phyloP scores from a whole-genome alignment of 2,113 vertebrate genomes.

The Myotis brandtii region DNA sequence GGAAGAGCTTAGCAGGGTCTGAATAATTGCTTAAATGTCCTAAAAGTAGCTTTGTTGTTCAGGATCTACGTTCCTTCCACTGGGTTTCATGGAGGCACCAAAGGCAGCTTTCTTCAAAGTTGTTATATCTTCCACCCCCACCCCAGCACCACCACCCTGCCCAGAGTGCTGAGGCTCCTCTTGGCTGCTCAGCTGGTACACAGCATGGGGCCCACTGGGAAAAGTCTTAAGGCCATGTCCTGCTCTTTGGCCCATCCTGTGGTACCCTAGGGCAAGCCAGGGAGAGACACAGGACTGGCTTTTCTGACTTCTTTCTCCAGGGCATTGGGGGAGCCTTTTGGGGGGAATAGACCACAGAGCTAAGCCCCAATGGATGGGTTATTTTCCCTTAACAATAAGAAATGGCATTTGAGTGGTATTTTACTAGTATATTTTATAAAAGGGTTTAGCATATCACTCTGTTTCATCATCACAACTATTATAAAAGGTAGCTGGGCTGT shows the following conservation, averaged over 20 bases:
- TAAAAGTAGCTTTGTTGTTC: background rate
- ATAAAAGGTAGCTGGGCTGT: background rate
- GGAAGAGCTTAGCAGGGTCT: background rate
- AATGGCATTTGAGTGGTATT: background rate
- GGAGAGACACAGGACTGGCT: background rate
- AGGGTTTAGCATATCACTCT: background rate
- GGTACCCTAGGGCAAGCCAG: background rate
- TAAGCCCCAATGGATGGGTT: background rate
- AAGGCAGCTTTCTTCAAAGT: constrained; percentile 32
- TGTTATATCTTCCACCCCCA: background rate
- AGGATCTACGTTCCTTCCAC: background rate
- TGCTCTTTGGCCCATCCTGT: constrained; percentile 15
- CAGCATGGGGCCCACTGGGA: background rate
- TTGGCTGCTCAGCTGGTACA: background rate
- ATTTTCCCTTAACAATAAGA: background rate
- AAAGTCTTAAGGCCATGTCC: background rate
- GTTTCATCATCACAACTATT: background rate
- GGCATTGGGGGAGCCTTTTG: background rate
- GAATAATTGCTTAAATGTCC: background rate
- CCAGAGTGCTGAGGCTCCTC: background rate
- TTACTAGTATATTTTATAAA: constrained; percentile 19
- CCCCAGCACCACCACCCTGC: background rate
- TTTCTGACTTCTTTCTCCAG: constrained; percentile 10
- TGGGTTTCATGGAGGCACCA: background rate
- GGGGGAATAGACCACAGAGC: background rate